phyloP scores from a whole-genome alignment of 2,797 vertebrate genomes.

The Microctenopoma steveboyesi region DNA sequence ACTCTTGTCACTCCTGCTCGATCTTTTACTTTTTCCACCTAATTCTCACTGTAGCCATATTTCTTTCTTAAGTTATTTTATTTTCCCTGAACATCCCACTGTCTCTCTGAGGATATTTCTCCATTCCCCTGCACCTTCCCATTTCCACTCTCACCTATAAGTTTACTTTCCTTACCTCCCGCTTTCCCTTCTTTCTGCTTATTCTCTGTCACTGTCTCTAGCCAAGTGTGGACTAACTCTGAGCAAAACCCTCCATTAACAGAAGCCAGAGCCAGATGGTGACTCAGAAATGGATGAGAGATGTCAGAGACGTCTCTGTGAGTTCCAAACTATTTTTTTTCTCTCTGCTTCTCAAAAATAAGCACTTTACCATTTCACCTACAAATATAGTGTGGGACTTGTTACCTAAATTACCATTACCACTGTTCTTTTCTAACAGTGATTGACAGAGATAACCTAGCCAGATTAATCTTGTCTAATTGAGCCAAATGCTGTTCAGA shows the following conservation, averaged over 20 bases:
- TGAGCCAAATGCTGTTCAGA: slow-evolving; percentile 22
- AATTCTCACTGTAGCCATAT: slow-evolving; percentile 32
- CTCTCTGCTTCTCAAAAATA: slow-evolving; percentile 46
- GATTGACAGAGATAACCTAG: slow-evolving; percentile 8
- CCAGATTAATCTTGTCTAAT: too few relatives aligned
- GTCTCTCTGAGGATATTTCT: slow-evolving; percentile 23
- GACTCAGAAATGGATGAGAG: slow-evolving; percentile 66
- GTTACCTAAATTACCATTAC: slow-evolving; percentile 23
- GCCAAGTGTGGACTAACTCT: slow-evolving; percentile 56
- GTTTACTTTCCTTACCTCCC: slow-evolving; percentile 38
- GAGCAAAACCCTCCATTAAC: slow-evolving; percentile 65
- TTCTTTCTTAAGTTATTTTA: slow-evolving; percentile 49
- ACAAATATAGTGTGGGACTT: slow-evolving; percentile 37
- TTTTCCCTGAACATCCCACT: slow-evolving; percentile 13
- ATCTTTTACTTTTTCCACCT: slow-evolving; percentile 25
- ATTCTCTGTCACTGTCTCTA: slow-evolving; percentile 15
- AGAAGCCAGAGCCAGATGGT: slow-evolving; percentile 72
- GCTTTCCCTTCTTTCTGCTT: slow-evolving; percentile 3
- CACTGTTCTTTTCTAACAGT: slow-evolving; percentile 2
- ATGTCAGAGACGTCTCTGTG: slow-evolving; percentile 61
- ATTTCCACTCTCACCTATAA: slow-evolving; percentile 38
- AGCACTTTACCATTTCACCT: slow-evolving; percentile 54
- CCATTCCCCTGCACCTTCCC: slow-evolving; percentile 19
- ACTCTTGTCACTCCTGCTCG: slow-evolving; percentile 40
- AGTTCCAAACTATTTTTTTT: slow-evolving; percentile 34